Conservation (phyloP, 2,888 invertebrate species). For the Drosophila prolongata region DNA sequence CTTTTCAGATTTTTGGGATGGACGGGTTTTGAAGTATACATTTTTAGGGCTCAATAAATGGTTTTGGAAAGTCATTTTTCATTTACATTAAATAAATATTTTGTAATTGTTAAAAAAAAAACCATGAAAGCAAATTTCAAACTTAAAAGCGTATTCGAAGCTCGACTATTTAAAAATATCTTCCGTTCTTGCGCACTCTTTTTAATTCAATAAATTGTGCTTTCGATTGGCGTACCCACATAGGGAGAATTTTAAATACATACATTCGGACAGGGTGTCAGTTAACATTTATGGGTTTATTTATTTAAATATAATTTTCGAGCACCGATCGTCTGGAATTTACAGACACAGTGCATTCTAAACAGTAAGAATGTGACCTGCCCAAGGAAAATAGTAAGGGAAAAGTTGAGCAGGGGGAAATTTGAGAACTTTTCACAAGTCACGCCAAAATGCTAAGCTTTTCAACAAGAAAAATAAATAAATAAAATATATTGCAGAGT, state of each 20-base stretch:
- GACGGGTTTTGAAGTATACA: too few relatives aligned
- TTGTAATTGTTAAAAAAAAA: too few relatives aligned
- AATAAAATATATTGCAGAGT: conserved; percentile 8
- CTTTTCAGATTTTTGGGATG: too few relatives aligned
- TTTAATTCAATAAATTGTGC: conserved; percentile 16
- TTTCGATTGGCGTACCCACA: conserved; percentile 7
- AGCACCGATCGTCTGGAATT: conserved; percentile 44
- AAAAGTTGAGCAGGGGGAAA: not conserved
- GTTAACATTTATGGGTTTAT: conserved; percentile 57
- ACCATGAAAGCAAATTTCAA: not conserved
- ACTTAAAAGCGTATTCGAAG: not conserved
- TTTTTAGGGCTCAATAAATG: too few relatives aligned
- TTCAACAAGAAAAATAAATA: conserved; percentile 4
- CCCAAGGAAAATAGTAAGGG: not conserved
- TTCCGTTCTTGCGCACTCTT: conserved; percentile 2
- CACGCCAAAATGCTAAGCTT: not conserved
- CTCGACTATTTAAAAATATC: not conserved
- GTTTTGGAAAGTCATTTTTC: too few relatives aligned
- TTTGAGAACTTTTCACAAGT: conserved; percentile 16
- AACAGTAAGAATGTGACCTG: not conserved
- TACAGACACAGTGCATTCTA: not conserved
- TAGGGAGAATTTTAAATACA: conserved; percentile 5
- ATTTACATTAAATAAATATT: too few relatives aligned
- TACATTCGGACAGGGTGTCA: conserved; percentile 35
- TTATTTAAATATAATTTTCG: conserved; percentile 57